Conservation (phyloP, 2,888 invertebrate species). For the Drosophila mayaguana region DNA sequence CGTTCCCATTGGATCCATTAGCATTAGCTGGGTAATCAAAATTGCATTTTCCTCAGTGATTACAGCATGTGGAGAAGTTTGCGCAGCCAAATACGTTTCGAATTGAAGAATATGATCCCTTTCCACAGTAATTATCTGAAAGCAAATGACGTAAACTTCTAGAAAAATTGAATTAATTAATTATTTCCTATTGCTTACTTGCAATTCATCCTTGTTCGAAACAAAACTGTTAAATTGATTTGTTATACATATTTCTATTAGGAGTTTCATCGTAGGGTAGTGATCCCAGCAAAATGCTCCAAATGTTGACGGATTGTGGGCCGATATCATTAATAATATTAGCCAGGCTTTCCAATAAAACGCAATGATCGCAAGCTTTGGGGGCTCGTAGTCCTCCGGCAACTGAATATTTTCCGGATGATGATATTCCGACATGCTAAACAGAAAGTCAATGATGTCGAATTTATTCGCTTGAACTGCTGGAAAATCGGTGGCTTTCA, state of each 20-base stretch:
- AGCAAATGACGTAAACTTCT: conserved; percentile 18
- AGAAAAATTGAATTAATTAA: not conserved
- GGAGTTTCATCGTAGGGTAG: conserved; percentile 94
- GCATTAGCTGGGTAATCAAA: conserved; percentile 93
- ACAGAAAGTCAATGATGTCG: conserved; percentile 95
- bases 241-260: conserved; percentile 99
- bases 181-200: conserved; percentile 81
- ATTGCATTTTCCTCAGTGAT: conserved; percentile 96
- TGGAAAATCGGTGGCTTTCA: conserved; percentile 90
- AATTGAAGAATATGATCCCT: conserved; percentile 93
- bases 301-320: conserved; percentile 95
- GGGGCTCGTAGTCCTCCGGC: conserved; percentile 92
- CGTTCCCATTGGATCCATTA: conserved; percentile 93
- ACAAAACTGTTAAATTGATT: conserved; percentile 88
- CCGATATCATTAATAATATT: conserved; percentile 93
- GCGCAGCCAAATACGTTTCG: conserved; percentile 96
- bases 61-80: conserved; percentile 91
- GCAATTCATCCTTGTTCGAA: conserved; percentile 88
- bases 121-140: conserved; percentile 88
- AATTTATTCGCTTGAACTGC: conserved; percentile 91
- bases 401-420: conserved; percentile 96
- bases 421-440: conserved; percentile 95
- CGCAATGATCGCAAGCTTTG: conserved; percentile 95
- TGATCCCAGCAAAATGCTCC: conserved; percentile 94
- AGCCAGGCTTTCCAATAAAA: conserved; percentile 98